Evolutionary conservation across 2,888 invertebrate genomes (phyloP).

Genomic region (Piscicola geometra): DNA sequence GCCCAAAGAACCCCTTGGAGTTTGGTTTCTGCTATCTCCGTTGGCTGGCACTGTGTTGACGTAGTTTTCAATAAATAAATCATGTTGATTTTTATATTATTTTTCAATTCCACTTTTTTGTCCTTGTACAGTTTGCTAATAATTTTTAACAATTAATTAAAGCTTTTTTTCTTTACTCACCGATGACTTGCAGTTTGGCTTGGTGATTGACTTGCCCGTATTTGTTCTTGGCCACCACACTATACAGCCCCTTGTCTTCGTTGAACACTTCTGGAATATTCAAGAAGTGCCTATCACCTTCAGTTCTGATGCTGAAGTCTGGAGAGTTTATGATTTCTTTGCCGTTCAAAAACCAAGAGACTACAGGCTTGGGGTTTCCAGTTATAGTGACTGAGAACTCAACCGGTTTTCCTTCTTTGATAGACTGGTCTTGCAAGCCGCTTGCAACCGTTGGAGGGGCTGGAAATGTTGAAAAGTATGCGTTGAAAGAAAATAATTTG

Average conservation of each 20-base stretch:
- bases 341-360: slow-evolving; percentile 55
- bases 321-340: slow-evolving; percentile 56
- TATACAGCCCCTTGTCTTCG: slow-evolving; percentile 56
- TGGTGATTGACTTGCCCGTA: slow-evolving; percentile 63
- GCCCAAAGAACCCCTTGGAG: too few relatives aligned
- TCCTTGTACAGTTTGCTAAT: too few relatives aligned
- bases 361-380: slow-evolving; percentile 51
- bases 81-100: too few relatives aligned
- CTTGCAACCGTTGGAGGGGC: slow-evolving; percentile 76
- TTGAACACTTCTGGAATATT: slow-evolving; percentile 65
- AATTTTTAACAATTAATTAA: too few relatives aligned
- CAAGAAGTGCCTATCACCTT: slow-evolving; percentile 65
- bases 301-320: slow-evolving; percentile 55
- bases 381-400: slow-evolving; percentile 51
- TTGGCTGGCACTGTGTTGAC: too few relatives aligned
- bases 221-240: slow-evolving; percentile 52
- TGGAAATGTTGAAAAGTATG: too few relatives aligned
- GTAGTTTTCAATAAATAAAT: too few relatives aligned
- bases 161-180: too few relatives aligned
- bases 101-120: too few relatives aligned
- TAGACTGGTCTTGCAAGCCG: slow-evolving; percentile 70
- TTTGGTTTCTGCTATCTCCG: too few relatives aligned
- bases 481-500: too few relatives aligned
- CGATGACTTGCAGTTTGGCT: slow-evolving; percentile 68
- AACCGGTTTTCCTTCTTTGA: slow-evolving; percentile 55